Evolutionary conservation across 1,140 invertebrate genomes (phyloP), one percentile per base, ranked within the genome.

Genomic region (Hylyphantes graminicola): DNA sequence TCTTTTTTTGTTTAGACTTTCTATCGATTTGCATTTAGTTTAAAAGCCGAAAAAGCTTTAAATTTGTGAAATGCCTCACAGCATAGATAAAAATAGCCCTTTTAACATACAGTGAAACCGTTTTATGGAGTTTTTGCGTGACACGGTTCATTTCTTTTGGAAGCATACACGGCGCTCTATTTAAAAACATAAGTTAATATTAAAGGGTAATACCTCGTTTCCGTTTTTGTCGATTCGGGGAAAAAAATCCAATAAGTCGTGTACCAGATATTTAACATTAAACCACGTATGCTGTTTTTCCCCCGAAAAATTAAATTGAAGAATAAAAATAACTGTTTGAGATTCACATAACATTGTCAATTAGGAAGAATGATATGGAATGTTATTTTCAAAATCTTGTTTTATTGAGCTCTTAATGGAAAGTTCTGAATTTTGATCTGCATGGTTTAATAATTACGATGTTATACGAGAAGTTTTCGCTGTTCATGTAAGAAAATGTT

Each of bases 71-170:
- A 80, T 19, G n/a, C 50, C 17, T 15, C 12, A 55, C 51, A 57
- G 11, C 21, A 17, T 19, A 21, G 19, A 50, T 59, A 70, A 11
- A 19, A 70, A n/a, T 19, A 55, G 53, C 50, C 48, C 55, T 57
- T 80, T 80, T 68, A 48, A 55, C 54, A 53, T 75, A 75, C 55
- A 7, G 35, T 51, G 35, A 11, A 65, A 70, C 68, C 77, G n/a
- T 70, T 80, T 80, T 80, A 80, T 70, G 77, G 65, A 70, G 53
- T 59, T 70, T 80, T 80, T 54, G 77, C 77, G 77, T 80, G 77
- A 68, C 67, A 54, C 13, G n/a, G 15, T 59, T 57, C 55, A 67
- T 80, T 59, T 21, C 54, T 80, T 67, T 80, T 80, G 54, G 54
- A 68, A 70, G 15, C 15, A 53, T 70, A 80, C 50, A 70, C 65